phyloP scores from a whole-genome alignment of 1,140 invertebrate species.

The Zaprionus vittiger region DNA sequence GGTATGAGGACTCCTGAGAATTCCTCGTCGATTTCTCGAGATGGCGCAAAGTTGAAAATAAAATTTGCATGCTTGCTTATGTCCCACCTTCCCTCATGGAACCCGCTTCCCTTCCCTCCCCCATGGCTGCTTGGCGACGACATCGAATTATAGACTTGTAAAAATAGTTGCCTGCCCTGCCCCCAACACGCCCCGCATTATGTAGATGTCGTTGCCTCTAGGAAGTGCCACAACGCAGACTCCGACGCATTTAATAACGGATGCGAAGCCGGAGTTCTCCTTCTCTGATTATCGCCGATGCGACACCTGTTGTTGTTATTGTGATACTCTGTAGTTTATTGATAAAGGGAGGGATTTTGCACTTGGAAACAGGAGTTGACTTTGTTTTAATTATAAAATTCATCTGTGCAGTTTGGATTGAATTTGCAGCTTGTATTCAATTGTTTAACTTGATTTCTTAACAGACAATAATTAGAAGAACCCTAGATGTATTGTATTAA shows the following conservation, averaged over 20 bases:
- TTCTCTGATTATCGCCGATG: not conserved
- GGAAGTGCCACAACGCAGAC: not conserved
- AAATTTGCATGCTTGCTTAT: constrained; percentile 48
- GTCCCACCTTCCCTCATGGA: not conserved
- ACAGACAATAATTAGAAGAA: too few species aligned
- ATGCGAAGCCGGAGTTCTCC: not conserved
- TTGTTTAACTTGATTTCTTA: too few species aligned
- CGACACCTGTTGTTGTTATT: constrained; percentile 17
- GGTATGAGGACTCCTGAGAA: not conserved
- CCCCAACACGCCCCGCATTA: constrained; percentile 33
- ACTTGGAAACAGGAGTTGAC: not conserved
- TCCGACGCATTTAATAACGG: constrained; percentile 50
- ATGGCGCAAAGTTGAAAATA: constrained; percentile 45
- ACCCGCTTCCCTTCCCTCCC: too few species aligned
- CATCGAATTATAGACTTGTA: constrained; percentile 60
- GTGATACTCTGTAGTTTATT: not conserved
- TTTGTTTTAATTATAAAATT: too few species aligned
- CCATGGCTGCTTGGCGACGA: not conserved
- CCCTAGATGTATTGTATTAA: too few species aligned
- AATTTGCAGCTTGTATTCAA: too few species aligned
- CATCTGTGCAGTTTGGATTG: too few species aligned
- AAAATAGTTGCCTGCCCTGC: constrained; percentile 58
- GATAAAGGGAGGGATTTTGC: not conserved
- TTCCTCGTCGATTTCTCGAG: constrained; percentile 10
- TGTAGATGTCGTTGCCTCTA: constrained; percentile 39